phyloP scores from a whole-genome alignment of 2,113 vertebrate species.

The Machaerirhynchus nigripectus region DNA sequence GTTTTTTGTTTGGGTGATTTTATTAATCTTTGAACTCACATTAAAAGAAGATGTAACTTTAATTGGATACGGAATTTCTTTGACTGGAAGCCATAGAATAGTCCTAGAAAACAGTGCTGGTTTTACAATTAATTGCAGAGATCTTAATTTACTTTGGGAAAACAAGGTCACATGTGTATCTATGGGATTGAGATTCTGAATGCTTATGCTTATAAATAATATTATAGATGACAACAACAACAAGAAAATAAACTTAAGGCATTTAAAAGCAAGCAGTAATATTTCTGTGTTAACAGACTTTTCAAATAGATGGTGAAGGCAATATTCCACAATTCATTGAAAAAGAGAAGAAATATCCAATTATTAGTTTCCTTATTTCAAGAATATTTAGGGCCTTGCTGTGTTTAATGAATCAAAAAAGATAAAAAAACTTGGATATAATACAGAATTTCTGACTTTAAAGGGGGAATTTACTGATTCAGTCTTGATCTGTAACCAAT shows the following conservation, averaged over 20 bases:
- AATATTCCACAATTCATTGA: background rate
- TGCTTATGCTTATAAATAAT: background rate
- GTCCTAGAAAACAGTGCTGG: background rate
- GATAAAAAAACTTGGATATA: background rate
- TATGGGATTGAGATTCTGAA: background rate
- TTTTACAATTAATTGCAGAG: constrained; percentile 13
- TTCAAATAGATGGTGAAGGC: background rate
- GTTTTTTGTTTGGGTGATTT: background rate
- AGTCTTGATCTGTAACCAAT: background rate
- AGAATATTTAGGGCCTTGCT: background rate
- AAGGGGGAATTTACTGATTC: background rate
- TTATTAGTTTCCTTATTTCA: background rate
- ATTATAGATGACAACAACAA: background rate
- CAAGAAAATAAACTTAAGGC: background rate
- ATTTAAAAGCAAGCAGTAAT: background rate
- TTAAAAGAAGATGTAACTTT: constrained; percentile 42
- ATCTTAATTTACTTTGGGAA: background rate
- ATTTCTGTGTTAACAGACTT: background rate
- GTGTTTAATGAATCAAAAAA: background rate
- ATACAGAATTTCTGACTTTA: constrained; percentile 6
- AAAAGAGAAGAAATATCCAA: background rate
- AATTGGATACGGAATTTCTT: background rate
- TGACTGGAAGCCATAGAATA: background rate
- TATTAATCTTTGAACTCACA: background rate
- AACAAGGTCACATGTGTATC: background rate